Conservation (phyloP, 1,140 invertebrate species). For the Trachelipus rathkii region DNA sequence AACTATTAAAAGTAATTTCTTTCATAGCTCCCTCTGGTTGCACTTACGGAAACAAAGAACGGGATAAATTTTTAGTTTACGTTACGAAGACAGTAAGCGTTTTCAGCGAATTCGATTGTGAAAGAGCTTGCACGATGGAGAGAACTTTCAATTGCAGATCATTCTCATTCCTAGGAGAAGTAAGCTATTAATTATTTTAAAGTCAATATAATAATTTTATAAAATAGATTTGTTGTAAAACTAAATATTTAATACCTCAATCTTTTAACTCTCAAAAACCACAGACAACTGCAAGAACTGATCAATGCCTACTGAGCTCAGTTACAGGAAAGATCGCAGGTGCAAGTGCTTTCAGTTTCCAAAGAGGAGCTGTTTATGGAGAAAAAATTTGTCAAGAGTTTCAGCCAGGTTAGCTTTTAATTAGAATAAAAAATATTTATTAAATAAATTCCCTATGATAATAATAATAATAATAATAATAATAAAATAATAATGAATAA, state of each 20-base stretch:
- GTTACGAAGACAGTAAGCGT: conserved; percentile 52
- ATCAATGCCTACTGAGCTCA: conserved; percentile 21
- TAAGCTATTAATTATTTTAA: conserved; percentile 47
- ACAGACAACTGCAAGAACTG: conserved; percentile 14
- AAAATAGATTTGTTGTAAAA: too few species aligned
- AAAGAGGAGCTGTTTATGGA: conserved; percentile 17
- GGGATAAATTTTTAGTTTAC: conserved; percentile 52
- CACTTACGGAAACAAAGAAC: conserved; percentile 49
- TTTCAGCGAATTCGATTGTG: conserved; percentile 52
- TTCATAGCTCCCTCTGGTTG: conserved; percentile 49
- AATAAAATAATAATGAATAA: too few species aligned
- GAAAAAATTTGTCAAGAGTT: conserved; percentile 8
- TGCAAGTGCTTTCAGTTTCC: conserved; percentile 24
- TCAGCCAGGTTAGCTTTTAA: not conserved
- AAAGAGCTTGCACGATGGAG: conserved; percentile 54
- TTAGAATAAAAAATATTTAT: too few species aligned
- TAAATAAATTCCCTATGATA: too few species aligned
- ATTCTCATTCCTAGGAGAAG: conserved; percentile 52
- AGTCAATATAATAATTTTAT: too few species aligned
- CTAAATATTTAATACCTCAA: too few species aligned
- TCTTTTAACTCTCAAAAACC: too few species aligned
- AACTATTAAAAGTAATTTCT: too few species aligned
- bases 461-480: too few species aligned
- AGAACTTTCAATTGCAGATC: conserved; percentile 55
- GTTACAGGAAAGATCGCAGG: conserved; percentile 16